Evolutionary conservation across 2,113 vertebrate species (phyloP).

Genomic region (Steatornis caripensis): DNA sequence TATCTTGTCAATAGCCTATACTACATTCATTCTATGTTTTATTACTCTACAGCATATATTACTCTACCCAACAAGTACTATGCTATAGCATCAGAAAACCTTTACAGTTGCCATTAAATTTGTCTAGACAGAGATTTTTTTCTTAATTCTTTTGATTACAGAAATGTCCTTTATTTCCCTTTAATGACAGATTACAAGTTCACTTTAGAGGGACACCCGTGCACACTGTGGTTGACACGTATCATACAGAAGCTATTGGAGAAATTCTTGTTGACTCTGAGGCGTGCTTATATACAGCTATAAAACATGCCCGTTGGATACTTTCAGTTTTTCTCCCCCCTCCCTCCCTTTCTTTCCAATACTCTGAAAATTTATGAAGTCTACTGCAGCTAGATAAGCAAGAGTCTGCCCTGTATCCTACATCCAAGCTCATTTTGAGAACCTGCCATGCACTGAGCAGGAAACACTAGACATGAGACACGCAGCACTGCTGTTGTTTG

Average conservation of each 20-base stretch:
- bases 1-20: background rate
- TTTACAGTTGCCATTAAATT: background rate
- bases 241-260: background rate
- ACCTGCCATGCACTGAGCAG: background rate
- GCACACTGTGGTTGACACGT: background rate
- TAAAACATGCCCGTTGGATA: background rate
- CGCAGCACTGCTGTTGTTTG: background rate
- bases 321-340: background rate
- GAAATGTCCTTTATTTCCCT: background rate
- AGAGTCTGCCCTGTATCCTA: background rate
- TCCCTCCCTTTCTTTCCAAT: background rate
- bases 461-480: background rate
- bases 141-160: background rate
- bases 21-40: background rate
- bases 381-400: background rate
- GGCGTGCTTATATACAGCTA: background rate
- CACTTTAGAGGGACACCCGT: background rate
- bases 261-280: background rate
- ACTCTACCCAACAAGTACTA: background rate
- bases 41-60: background rate
- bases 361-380: background rate
- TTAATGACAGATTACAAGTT: background rate
- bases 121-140: background rate
- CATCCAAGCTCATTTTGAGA: background rate
- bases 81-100: background rate